Evolutionary conservation across 2,888 invertebrate genomes (phyloP), one percentile per base, ranked within the genome.

Genomic region (Drosophila colorata): DNA sequence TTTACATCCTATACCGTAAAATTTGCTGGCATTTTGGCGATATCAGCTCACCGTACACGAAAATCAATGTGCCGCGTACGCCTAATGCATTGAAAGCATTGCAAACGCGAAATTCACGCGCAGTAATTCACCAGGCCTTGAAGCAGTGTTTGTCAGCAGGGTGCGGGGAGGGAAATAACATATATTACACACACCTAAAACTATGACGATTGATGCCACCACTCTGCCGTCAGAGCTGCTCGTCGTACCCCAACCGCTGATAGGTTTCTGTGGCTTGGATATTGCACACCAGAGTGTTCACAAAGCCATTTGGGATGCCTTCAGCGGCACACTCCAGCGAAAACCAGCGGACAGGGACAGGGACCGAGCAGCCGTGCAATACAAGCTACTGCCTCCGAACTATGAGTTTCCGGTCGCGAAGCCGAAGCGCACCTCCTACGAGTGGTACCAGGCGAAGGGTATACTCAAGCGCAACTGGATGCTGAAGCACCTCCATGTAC

Each of bases 391-490:
- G 57, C 94, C 95, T 70, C 95, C 95, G 74, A 96, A 96, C 33
- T 96, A 97, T 92, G 97, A 97, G 87, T 98, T 98, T 92, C 98
- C 98, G 5, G 94, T 95, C 31, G 95, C 96, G 7, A 97, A 97
- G 91, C 96, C 96, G 5, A 97, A 97, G 93, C 94, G 97, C 76
- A 96, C 95, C 88, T 96, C 97, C 0, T 98, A 98, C 92, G 98
- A 98, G 90, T 98, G 97, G 97, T 98, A 98, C 92, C 96, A 97
- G 80, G 98, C 98, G 0, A 97, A 97, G 92, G 99, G 99, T 11
- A 96, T 99, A 74, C 93, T 99, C 7, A 98, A 99, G 91, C 95
- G 96, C 43, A 97, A 97, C 90, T 99, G 99, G 99, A 96, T 99
- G 93, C 94, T 95, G 52, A 99, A 99, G 92, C 98, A 99, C 90